phyloP scores from a whole-genome alignment of 1,140 invertebrate genomes.

The Pseudomyrmex flavicornis region DNA sequence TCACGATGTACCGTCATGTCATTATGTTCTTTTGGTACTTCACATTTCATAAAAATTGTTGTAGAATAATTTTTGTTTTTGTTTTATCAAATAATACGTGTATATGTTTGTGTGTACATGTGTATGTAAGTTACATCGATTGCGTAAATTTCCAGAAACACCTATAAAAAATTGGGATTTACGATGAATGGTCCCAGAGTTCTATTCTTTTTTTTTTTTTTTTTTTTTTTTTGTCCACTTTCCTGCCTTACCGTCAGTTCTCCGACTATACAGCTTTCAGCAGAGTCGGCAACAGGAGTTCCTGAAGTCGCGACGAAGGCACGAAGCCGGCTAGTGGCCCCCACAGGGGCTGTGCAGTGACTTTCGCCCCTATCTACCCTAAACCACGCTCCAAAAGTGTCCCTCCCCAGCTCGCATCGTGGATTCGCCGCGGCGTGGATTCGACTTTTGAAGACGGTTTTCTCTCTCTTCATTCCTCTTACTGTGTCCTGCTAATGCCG shows the following conservation, averaged over 20 bases:
- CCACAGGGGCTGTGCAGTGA: conserved; percentile 82
- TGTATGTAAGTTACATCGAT: background rate
- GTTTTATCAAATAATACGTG: no score
- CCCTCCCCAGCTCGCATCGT: conserved; percentile 64
- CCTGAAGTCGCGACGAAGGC: conserved; percentile 78
- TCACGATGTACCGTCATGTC: background rate
- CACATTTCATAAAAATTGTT: background rate
- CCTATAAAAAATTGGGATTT: conserved; percentile 23
- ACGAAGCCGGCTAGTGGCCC: conserved; percentile 81
- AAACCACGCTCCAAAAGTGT: conserved; percentile 71
- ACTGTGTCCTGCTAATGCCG: conserved; percentile 48
- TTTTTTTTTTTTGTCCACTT: conserved; percentile 60
- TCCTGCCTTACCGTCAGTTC: conserved; percentile 30
- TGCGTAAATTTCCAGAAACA: background rate
- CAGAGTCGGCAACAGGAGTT: conserved; percentile 80
- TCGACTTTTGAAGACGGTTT: conserved; percentile 61
- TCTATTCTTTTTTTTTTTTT: conserved; percentile 16
- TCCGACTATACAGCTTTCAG: conserved; percentile 77
- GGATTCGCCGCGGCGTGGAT: conserved; percentile 58
- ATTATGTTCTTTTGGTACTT: background rate
- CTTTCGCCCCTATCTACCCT: conserved; percentile 79
- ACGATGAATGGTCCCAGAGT: conserved; percentile 32
- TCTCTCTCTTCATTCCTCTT: conserved; percentile 32
- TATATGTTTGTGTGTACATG: background rate
- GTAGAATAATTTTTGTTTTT: no score